Evolutionary conservation across 2,113 vertebrate species (phyloP), one percentile per base, ranked within the genome.

Genomic region (Seriola rivoliana): DNA sequence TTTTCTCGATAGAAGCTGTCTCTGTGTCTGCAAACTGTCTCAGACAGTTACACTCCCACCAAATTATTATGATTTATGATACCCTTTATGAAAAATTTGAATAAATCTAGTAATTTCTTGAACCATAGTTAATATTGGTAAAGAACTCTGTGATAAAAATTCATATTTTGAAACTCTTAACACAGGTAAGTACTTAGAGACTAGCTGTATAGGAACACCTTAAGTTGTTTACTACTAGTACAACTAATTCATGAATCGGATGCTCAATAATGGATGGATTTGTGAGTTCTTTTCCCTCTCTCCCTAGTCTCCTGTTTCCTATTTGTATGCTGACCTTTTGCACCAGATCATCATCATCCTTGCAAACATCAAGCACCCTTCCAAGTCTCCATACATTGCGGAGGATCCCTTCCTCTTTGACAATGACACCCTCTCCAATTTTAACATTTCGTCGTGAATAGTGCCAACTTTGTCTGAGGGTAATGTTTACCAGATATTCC

Each of bases 361-460:
- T 6, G n/a, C 48, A 42, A 19, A 73, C 71, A 52, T 85, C 75
- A 6, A 73, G 9, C 0, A 86, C 81, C 58, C 48, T 57, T n/a
- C 64, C 85, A 13, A 87, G 58, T 76, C n/a, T 85, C 75, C 75
- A 91, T 11, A 78, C 84, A 75, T 78, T 85, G 5, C 34, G n/a
- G 0, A 76, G 69, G 46, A 75, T 10, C 5, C 10, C 64, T 7
- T 87, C 78, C 3, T 83, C 84, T 8, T 85, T 87, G 9, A 89
- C 14, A 52, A 88, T 90, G 19, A 88, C 71, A 17, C 82, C 46
- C 32, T 89, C 81, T 25, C 71, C 78, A 32, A 68, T 12, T 7
- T 76, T 62, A 3, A 86, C 16, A 60, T 88, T 90, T n/a, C 19
- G 1, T 23, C 13, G 73, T 29, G 78, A 9, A 23, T 50, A 9